Percentiles rank a stretch among this genome's conserved stretches.
Conservation (phyloP, 2,797 vertebrate species). For the Alosa sapidissima region DNA sequence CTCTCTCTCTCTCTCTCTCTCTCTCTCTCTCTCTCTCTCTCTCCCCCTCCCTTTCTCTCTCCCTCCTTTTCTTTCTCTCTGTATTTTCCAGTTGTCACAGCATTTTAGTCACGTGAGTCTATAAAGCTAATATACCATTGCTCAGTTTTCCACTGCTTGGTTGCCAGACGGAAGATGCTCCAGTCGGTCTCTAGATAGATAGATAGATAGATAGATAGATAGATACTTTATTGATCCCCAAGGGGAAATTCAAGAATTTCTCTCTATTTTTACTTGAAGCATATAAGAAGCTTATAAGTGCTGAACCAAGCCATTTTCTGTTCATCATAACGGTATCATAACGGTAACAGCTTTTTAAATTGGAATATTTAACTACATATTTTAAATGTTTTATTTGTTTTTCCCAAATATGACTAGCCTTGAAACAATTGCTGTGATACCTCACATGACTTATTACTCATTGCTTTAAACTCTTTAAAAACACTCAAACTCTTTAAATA, state of each 20-base stretch:
- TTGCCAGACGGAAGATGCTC: not conserved
- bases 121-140: not conserved
- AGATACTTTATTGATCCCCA: too few relatives aligned
- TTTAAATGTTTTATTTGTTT: not conserved
- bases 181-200: not conserved
- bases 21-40: not conserved
- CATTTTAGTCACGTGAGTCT: not conserved
- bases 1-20: not conserved
- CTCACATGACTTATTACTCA: not conserved
- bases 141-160: not conserved
- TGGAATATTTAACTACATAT: not conserved
- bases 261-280: not conserved
- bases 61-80: not conserved
- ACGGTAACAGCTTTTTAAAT: not conserved
- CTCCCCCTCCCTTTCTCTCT: not conserved
- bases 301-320: not conserved
- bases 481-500: not conserved
- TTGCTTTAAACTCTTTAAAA: not conserved
- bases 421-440: not conserved
- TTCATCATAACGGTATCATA: not conserved
- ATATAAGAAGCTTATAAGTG: not conserved
- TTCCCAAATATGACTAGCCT: not conserved
- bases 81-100: conserved; percentile 6
- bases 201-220: too few relatives aligned
- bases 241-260: too few relatives aligned